phyloP scores from a whole-genome alignment of 35 echinoderm and acorn worm species.

The Chiridota heheva region DNA sequence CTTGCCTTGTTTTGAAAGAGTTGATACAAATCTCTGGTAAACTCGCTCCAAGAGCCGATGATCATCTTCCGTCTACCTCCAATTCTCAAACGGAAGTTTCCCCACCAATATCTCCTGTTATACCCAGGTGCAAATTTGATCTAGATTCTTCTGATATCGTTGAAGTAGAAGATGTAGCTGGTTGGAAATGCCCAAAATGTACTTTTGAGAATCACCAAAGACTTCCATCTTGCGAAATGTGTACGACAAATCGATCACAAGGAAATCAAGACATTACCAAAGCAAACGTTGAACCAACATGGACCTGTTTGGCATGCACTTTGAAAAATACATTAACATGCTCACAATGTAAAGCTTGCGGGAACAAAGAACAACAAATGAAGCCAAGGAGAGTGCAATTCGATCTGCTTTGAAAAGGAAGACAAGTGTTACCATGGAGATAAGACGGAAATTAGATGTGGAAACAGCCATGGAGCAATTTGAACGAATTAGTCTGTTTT shows the following conservation, averaged over 20 bases:
- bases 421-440: slow-evolving; percentile 74
- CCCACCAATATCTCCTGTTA: slow-evolving; percentile 53
- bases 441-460: slow-evolving; percentile 66
- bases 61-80: slow-evolving; percentile 21
- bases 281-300: slow-evolving; percentile 10
- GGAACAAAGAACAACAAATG: not conserved
- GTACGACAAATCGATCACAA: slow-evolving; percentile 17
- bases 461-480: slow-evolving; percentile 56
- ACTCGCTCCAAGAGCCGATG: not conserved
- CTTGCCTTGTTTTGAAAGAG: too few relatives aligned
- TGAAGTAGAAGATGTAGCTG: slow-evolving; percentile 22
- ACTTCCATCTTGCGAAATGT: slow-evolving; percentile 61
- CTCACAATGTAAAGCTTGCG: slow-evolving; percentile 14
- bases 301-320: slow-evolving; percentile 69
- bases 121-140: slow-evolving; percentile 38
- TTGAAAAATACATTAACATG: slow-evolving; percentile 20
- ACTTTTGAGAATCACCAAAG: slow-evolving; percentile 66
- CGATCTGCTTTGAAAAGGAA: slow-evolving; percentile 35
- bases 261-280: not conserved
- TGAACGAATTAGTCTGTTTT: slow-evolving; percentile 63
- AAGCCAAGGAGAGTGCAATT: not conserved
- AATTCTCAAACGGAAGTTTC: slow-evolving; percentile 54
- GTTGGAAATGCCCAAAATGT: slow-evolving; percentile 77
- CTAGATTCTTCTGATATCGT: slow-evolving; percentile 20
- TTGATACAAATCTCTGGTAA: not conserved